Evolutionary conservation across 2,113 vertebrate genomes (phyloP), one percentile per base, ranked within the genome.

Genomic region (Onychostoma macrolepis): DNA sequence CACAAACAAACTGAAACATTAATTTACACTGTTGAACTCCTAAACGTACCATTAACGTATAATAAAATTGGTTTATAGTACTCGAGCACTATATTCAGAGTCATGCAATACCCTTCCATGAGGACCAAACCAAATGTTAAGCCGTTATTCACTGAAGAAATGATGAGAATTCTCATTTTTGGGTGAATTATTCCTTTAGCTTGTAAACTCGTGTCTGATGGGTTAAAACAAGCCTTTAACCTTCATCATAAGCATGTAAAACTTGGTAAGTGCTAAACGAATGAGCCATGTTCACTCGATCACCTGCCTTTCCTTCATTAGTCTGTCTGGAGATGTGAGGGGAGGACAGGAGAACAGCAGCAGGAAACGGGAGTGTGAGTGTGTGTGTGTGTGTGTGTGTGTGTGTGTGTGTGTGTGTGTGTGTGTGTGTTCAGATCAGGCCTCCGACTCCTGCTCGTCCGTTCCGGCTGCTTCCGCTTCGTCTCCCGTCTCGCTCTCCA

Each of bases 391-490:
- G 53, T 19, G 79, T 45, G 53, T 43, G 10, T 74, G 21, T 43
- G 11, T 63, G 53, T 38, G 61, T 6, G 80, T 65, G 53, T 19
- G 79, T 45, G 53, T 65, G 11, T 77, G 26, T 53, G 15, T 69
- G 61, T 45, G 13, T 19, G 24, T 30, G n/a, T 41, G 58, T 33
- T 11, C 4, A 21, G 50, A 3, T 93, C 94, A 99, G 0, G 98
- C 98, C 91, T 99, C 98, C 0, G 98, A 99, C 88, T 99, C 98
- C 67, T 96, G 92, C 80, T 96, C 96, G 71, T 94, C 95, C 15
- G 93, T 93, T 88, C 91, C 95, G 15, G 92, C 95, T 0, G 94
- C 94, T 2, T 93, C 88, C 4, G 88, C 89, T 2, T 89, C 91
- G 82, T 93, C 93, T 33, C 95, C 96, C 0, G 91, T 80, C 85